A percentile compares a stretch with the other conserved stretches of the same genome.
phyloP scores from a whole-genome alignment of 2,888 invertebrate genomes.

The Arge pagana region DNA sequence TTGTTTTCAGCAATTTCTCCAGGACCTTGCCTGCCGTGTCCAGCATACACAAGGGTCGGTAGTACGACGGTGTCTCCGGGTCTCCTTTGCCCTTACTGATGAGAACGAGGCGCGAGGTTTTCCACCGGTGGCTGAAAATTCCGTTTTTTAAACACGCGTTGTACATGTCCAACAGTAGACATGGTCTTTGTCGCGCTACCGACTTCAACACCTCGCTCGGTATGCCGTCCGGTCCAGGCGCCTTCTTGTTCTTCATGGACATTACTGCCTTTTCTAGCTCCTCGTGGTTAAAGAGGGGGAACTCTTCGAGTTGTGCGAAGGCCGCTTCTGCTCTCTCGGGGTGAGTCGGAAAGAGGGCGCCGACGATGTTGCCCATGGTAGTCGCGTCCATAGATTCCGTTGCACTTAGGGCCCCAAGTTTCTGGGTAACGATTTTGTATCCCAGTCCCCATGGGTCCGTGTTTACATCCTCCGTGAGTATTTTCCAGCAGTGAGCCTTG shows the following conservation, averaged over 20 bases:
- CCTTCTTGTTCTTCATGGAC: background rate
- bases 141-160: too few species aligned
- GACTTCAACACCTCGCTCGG: too few species aligned
- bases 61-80: conserved; percentile 25
- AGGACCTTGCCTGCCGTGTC: conserved; percentile 35
- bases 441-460: conserved; percentile 1
- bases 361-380: conserved; percentile 8
- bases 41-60: conserved; percentile 38
- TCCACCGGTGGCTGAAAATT: too few species aligned
- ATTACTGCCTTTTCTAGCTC: background rate
- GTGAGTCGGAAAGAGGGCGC: conserved; percentile 19
- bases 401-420: conserved; percentile 22
- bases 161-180: too few species aligned
- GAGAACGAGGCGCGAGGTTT: too few species aligned
- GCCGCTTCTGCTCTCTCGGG: background rate
- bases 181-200: too few species aligned
- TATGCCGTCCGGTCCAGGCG: background rate
- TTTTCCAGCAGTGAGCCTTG: background rate
- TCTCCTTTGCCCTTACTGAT: too few species aligned
- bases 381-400: background rate
- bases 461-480: background rate
- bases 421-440: conserved; percentile 1
- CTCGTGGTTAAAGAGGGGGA: background rate
- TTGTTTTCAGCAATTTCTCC: conserved; percentile 34
- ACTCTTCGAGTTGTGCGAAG: background rate